These are phyloP conservation scores for Apogon hyalosoma DNA, from an alignment of 2,797 vertebrate species.

Conservation along the genomic window DNA sequence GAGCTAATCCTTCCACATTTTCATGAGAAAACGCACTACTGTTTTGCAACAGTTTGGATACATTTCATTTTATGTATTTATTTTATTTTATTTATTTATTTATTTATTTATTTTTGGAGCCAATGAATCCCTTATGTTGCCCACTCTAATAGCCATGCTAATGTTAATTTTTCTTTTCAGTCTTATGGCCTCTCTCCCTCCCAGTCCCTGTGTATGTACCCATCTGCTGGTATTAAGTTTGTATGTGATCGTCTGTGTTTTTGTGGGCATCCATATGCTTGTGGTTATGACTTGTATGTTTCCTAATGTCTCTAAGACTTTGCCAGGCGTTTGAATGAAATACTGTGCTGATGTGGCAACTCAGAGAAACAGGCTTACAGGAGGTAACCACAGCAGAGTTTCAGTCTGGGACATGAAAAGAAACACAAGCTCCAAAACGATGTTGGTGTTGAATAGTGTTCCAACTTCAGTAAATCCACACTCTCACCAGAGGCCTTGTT, in stretches of 20 bases:
- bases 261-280: constrained; percentile 49
- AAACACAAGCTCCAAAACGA: constrained; percentile 29
- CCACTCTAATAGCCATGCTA: background rate
- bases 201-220: constrained; percentile 22
- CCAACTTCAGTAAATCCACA: constrained; percentile 42
- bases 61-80: constrained; percentile 1
- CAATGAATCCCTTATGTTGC: constrained; percentile 11
- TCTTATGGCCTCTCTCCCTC: constrained; percentile 5
- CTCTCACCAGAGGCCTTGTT: constrained; percentile 35
- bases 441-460: constrained; percentile 42
- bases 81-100: constrained; percentile 6
- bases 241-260: constrained; percentile 45
- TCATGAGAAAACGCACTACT: background rate
- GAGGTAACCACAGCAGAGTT: constrained; percentile 56
- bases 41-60: constrained; percentile 20
- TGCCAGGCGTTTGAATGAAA: constrained; percentile 49
- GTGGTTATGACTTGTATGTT: constrained; percentile 56
- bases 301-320: constrained; percentile 56
- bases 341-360: constrained; percentile 62
- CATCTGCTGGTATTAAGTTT: constrained; percentile 41
- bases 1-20: background rate
- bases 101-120: too few relatives aligned
- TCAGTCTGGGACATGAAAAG: constrained; percentile 35
- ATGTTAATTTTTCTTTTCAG: constrained; percentile 9
- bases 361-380: constrained; percentile 45